Evolutionary conservation across 2,113 vertebrate species (phyloP).

Genomic region (Leptosomus discolor): DNA sequence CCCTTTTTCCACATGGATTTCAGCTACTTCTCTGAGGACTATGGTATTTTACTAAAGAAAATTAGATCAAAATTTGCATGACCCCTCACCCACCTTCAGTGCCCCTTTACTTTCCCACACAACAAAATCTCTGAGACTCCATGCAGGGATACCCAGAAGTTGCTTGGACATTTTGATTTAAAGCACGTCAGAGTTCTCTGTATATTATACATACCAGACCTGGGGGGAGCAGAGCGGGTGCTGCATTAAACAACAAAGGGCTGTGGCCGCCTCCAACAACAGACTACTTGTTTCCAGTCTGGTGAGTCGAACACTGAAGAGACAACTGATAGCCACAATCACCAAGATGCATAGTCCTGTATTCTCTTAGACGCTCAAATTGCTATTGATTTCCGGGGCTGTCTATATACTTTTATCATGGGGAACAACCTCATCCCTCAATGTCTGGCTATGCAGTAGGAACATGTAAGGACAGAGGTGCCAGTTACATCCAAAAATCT

Average conservation of each 20-base stretch:
- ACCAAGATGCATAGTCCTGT: neutral
- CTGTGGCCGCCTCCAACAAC: neutral
- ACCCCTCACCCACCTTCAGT: neutral
- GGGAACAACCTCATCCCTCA: neutral
- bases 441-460: neutral
- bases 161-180: neutral
- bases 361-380: neutral
- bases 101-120: neutral
- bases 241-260: neutral
- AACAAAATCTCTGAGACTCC: neutral
- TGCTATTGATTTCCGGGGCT: neutral
- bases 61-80: neutral
- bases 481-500: neutral
- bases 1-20: neutral
- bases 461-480: neutral
- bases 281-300: neutral
- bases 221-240: neutral
- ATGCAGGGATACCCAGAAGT: neutral
- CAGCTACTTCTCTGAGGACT: neutral
- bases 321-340: neutral
- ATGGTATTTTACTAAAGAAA: neutral
- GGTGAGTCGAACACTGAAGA: neutral
- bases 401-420: neutral
- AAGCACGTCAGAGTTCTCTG: neutral
- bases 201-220: neutral